Evolutionary conservation across 2,113 vertebrate species (phyloP), one percentile per base, ranked within the genome.

Genomic region (Thamnophis sirtalis): DNA sequence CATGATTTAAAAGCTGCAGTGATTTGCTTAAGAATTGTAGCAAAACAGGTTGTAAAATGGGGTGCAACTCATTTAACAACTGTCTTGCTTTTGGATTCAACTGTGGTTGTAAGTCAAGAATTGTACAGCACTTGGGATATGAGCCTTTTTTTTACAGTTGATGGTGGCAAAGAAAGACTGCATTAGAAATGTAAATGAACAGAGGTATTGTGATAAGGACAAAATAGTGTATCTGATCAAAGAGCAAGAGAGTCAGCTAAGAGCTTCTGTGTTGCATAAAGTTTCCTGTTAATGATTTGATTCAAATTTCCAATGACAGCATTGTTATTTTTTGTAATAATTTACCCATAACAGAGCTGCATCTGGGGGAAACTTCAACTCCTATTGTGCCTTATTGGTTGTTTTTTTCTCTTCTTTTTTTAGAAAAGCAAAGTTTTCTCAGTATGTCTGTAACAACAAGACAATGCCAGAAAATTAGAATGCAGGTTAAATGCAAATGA

Each of bases 131-230:
- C 26, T 92, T 63, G 86, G 48, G 38, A 80, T 9, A 1, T 3
- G 0, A 0, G 60, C 1, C 80, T 1, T 1, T 58, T 88, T 92
- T 10, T 21, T 1, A 7, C 55, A 0, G 15, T 6, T 0, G 0
- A 3, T 2, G 93, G 0, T 88, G 92, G 49, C 3, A 50, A 5
- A 24, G 0, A 0, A 3, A 0, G 0, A 58, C 50, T 11, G 6
- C 53, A 5, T 90, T 95, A 63, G 85, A 94, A 88, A 9, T 92
- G 55, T 11, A 94, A 84, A 86, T 53, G 9, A 91, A 87, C 58
- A 63, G 48, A 92, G 50, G 92, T 86, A 49, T 5, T 9, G 94
- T 2, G 0, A 4, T 0, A 0, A 73, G 28, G 48, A 89, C 4
- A 93, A 84, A 91, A 94, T 88, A 0, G 0, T 92, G 91, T 86